A percentile compares a stretch with the other conserved stretches of the same genome.
Evolutionary conservation across 2,888 invertebrate species (phyloP).

Genomic region (Melanophora roralis): DNA sequence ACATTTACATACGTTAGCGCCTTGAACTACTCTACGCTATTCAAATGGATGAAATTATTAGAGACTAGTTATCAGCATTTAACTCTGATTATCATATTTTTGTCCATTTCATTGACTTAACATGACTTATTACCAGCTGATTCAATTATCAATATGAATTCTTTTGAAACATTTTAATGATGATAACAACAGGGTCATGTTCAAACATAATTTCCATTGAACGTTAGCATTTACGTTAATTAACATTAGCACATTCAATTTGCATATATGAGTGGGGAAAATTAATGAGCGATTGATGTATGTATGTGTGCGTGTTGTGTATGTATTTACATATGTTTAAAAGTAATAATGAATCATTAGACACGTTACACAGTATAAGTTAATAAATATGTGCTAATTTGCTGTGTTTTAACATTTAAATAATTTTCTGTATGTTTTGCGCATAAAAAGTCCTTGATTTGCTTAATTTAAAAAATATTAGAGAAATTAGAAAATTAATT

Average conservation of each 20-base stretch:
- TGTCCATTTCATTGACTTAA: slow-evolving; percentile 49
- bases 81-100: slow-evolving; percentile 44
- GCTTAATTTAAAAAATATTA: no score
- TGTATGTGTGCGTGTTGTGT: no score
- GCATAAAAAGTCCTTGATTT: no score
- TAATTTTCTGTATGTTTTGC: no score
- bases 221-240: slow-evolving; percentile 54
- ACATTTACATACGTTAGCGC: no score
- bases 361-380: no score
- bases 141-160: slow-evolving; percentile 57
- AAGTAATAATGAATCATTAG: no score
- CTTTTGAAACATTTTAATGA: slow-evolving; percentile 15
- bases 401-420: no score
- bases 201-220: slow-evolving; percentile 50
- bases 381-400: no score
- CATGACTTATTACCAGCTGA: slow-evolving; percentile 53
- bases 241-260: slow-evolving; percentile 52
- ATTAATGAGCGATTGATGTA: no score
- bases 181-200: slow-evolving; percentile 42
- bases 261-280: slow-evolving; percentile 38
- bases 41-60: background rate
- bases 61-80: slow-evolving; percentile 1
- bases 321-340: no score
- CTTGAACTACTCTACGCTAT: background rate
- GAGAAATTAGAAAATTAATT: no score